Conservation (phyloP, 2,113 vertebrate genomes). For the Mirza zaza region DNA sequence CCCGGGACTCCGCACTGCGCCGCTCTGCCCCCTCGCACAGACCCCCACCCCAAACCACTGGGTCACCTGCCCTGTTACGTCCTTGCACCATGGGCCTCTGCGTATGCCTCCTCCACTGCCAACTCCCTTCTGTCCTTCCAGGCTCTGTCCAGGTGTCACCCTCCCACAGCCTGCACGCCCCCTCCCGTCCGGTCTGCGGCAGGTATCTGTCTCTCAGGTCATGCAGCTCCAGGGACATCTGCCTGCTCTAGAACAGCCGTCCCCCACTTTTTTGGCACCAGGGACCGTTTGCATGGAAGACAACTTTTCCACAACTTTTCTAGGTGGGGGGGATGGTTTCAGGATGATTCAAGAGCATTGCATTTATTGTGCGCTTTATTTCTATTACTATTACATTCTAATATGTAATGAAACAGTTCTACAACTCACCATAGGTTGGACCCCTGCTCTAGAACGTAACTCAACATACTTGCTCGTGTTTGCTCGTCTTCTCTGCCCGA, state of each 20-base stretch:
- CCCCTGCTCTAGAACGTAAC: not conserved
- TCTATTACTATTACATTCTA: too few relatives aligned
- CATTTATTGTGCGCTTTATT: too few relatives aligned
- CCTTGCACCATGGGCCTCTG: not conserved
- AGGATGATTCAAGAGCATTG: too few relatives aligned
- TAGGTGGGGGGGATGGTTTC: too few relatives aligned
- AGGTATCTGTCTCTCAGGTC: not conserved
- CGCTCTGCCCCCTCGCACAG: not conserved
- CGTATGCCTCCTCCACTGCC: not conserved
- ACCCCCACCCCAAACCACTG: not conserved
- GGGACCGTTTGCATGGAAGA: too few relatives aligned
- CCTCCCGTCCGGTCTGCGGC: not conserved
- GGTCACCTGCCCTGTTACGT: not conserved
- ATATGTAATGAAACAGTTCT: too few relatives aligned
- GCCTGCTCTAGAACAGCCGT: not conserved
- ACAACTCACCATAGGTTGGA: too few relatives aligned
- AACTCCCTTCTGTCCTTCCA: rapidly evolving
- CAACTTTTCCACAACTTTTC: too few relatives aligned
- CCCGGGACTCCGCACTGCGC: not conserved
- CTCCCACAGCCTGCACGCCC: not conserved
- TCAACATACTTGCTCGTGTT: not conserved
- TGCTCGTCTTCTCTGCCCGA: not conserved
- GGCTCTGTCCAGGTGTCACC: not conserved
- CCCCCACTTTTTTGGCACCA: too few relatives aligned
- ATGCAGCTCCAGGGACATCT: not conserved